phyloP scores from a whole-genome alignment of 2,888 invertebrate genomes.

The Drosophila emarginata region DNA sequence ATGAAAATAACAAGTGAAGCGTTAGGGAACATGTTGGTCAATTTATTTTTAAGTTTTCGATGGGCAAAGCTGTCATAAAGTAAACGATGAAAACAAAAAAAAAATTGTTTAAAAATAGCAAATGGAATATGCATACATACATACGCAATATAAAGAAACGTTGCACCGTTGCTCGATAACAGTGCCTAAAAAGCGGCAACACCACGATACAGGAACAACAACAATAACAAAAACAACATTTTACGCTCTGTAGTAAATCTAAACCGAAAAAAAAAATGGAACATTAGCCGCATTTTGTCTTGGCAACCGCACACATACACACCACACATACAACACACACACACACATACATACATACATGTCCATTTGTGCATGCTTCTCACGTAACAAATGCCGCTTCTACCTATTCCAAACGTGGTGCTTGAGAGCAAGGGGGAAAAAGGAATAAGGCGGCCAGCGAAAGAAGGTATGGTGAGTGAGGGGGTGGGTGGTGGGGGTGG shows the following conservation, averaged over 20 bases:
- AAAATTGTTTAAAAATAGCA: slow-evolving; percentile 9
- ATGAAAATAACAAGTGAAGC: slow-evolving; percentile 10
- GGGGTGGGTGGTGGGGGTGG: background rate
- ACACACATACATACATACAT: slow-evolving; percentile 30
- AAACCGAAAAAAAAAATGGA: slow-evolving; percentile 48
- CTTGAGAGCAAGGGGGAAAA: background rate
- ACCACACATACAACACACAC: too few relatives aligned
- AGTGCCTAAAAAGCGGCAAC: slow-evolving; percentile 14
- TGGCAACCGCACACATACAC: slow-evolving; percentile 48
- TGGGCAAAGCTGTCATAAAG: slow-evolving; percentile 15
- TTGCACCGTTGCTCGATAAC: slow-evolving; percentile 5
- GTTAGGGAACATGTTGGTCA: slow-evolving; percentile 19
- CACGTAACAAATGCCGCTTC: slow-evolving; percentile 60
- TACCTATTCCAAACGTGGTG: slow-evolving; percentile 33
- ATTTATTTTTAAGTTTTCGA: slow-evolving; percentile 26
- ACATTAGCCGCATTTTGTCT: slow-evolving; percentile 78
- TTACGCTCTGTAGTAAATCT: slow-evolving; percentile 69
- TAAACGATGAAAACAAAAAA: slow-evolving; percentile 23
- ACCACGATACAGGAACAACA: slow-evolving; percentile 6
- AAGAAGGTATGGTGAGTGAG: background rate
- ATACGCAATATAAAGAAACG: slow-evolving; percentile 24
- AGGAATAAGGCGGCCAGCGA: background rate
- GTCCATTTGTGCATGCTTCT: slow-evolving; percentile 61
- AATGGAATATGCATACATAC: slow-evolving; percentile 11
- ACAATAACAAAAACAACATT: slow-evolving; percentile 49